Conservation (phyloP, 92 coral and sea anemone genomes). For the Siderastrea radians region DNA sequence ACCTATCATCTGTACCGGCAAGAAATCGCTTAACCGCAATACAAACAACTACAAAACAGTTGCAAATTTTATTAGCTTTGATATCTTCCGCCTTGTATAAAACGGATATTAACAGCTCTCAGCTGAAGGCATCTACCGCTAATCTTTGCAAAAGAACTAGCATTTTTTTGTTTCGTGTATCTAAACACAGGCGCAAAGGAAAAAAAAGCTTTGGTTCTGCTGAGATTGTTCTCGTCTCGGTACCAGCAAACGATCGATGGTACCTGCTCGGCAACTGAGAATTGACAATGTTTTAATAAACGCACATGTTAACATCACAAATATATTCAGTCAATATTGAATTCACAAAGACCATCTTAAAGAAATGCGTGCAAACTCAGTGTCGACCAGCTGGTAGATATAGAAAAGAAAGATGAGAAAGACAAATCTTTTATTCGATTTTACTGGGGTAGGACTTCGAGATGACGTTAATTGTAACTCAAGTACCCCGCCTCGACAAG, state of each 20-base stretch:
- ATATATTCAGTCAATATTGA: constrained; percentile 2
- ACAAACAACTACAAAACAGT: too few relatives aligned
- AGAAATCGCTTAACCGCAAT: too few relatives aligned
- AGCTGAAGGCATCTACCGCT: too few relatives aligned
- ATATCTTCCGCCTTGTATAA: too few relatives aligned
- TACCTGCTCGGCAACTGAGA: constrained; percentile 26
- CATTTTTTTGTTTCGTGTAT: too few relatives aligned
- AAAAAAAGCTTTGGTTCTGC: neutral
- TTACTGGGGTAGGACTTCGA: neutral
- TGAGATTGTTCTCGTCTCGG: neutral
- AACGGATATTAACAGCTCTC: too few relatives aligned
- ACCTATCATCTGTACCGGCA: too few relatives aligned
- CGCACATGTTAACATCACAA: neutral
- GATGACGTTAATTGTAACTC: constrained; percentile 8
- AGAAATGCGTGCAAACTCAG: neutral
- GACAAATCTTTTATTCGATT: neutral
- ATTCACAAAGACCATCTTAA: neutral
- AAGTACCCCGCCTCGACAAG: neutral
- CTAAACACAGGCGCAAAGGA: neutral
- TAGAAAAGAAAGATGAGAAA: neutral
- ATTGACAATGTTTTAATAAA: constrained; percentile 11
- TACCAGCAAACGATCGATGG: constrained; percentile 22
- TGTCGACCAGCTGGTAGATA: neutral
- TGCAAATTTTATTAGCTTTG: too few relatives aligned
- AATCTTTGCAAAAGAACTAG: too few relatives aligned